Percentiles rank a stretch among this genome's conserved stretches.
phyloP scores from a whole-genome alignment of 30 jellyfish, hydroid and myxozoan species.

The Hydra vulgaris region DNA sequence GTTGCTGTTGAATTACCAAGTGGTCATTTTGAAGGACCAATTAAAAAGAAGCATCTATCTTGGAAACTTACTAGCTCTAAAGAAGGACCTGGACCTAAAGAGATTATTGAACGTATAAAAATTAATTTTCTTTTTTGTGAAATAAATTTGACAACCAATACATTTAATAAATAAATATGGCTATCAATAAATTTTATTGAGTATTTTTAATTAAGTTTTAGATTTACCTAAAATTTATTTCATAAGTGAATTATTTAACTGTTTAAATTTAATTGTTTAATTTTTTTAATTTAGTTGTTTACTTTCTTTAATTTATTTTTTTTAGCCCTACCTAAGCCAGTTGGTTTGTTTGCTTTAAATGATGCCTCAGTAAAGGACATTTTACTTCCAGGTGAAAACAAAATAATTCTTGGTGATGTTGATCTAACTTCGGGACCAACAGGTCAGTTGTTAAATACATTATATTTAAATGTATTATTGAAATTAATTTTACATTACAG shows the following conservation, averaged over 20 bases:
- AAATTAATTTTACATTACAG: no score
- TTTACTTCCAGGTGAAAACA: slow-evolving; percentile 70
- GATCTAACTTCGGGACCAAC: slow-evolving; percentile 90
- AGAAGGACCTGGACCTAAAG: slow-evolving; percentile 94
- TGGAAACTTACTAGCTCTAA: slow-evolving; percentile 89
- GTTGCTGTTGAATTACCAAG: slow-evolving; percentile 96
- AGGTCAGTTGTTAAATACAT: slow-evolving; percentile 65
- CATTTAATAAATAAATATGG: no score
- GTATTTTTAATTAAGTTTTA: no score
- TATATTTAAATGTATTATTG: no score
- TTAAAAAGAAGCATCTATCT: slow-evolving; percentile 77
- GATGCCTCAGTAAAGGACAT: slow-evolving; percentile 76
- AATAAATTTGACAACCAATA: no score
- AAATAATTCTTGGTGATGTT: slow-evolving; percentile 64
- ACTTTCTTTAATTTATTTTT: not conserved
- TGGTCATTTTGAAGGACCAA: slow-evolving; percentile 97
- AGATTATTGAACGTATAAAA: slow-evolving; percentile 61
- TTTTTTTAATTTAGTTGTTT: not conserved
- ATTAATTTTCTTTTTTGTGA: not conserved
- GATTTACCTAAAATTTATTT: no score
- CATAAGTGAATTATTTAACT: no score
- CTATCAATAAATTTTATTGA: no score
- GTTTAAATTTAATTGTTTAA: not conserved
- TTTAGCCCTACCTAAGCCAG: slow-evolving; percentile 89
- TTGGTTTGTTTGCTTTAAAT: slow-evolving; percentile 68